Conservation (phyloP, 2,113 vertebrate genomes). For the Chlamydotis undulata region DNA sequence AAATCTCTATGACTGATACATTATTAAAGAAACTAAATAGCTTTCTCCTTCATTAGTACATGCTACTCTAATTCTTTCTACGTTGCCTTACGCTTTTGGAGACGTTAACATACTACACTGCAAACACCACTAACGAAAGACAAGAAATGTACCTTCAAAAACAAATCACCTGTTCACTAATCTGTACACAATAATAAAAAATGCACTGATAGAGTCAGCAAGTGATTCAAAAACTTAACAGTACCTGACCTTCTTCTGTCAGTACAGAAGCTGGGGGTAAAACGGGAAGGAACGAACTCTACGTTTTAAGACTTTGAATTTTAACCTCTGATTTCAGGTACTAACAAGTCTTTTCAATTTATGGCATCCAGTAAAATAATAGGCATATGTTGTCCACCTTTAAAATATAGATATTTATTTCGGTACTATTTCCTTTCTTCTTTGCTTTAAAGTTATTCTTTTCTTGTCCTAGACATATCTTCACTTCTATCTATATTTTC, state of each 20-base stretch:
- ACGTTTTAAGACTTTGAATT: neutral
- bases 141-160: neutral
- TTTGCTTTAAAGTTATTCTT: neutral
- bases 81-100: neutral
- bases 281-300: neutral
- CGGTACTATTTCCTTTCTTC: neutral
- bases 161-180: neutral
- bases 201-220: neutral
- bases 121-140: neutral
- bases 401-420: neutral
- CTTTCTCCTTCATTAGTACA: neutral
- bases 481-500: neutral
- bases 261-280: neutral
- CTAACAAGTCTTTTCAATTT: neutral
- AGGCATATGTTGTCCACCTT: neutral
- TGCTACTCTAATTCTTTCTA: neutral
- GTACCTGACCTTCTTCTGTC: neutral
- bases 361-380: neutral
- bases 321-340: neutral
- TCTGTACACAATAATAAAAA: neutral
- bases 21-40: neutral
- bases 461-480: neutral
- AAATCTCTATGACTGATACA: neutral
- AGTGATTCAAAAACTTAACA: neutral
- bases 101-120: neutral